Conservation (phyloP, 2,797 vertebrate species). For the Erethizon dorsatum region DNA sequence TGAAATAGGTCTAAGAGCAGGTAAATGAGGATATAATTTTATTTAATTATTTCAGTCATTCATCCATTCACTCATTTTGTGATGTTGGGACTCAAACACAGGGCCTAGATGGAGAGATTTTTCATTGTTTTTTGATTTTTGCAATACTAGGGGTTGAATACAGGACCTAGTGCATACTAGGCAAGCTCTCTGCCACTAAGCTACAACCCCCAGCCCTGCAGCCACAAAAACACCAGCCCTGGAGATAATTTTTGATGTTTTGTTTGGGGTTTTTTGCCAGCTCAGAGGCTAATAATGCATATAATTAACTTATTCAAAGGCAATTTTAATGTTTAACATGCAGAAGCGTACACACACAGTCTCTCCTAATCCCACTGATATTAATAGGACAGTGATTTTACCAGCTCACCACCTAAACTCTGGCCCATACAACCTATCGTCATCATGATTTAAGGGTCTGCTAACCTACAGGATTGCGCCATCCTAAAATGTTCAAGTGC, state of each 20-base stretch:
- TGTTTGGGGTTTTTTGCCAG: background rate
- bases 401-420: background rate
- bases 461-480: background rate
- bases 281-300: background rate
- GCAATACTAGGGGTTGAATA: background rate
- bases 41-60: background rate
- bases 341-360: background rate
- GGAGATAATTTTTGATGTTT: background rate
- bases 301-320: background rate
- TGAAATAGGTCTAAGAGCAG: background rate
- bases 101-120: background rate
- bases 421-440: background rate
- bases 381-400: constrained; percentile 6
- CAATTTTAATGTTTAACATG: constrained; percentile 10
- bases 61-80: background rate
- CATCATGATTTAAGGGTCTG: background rate
- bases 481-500: background rate
- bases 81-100: background rate
- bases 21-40: background rate
- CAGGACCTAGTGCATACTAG: background rate
- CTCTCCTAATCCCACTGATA: background rate
- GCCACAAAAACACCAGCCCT: background rate
- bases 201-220: background rate
- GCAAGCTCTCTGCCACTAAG: background rate
- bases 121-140: background rate